Evolutionary conservation across 2,797 vertebrate species (phyloP).

Genomic region (Pipistrellus pygmaeus): DNA sequence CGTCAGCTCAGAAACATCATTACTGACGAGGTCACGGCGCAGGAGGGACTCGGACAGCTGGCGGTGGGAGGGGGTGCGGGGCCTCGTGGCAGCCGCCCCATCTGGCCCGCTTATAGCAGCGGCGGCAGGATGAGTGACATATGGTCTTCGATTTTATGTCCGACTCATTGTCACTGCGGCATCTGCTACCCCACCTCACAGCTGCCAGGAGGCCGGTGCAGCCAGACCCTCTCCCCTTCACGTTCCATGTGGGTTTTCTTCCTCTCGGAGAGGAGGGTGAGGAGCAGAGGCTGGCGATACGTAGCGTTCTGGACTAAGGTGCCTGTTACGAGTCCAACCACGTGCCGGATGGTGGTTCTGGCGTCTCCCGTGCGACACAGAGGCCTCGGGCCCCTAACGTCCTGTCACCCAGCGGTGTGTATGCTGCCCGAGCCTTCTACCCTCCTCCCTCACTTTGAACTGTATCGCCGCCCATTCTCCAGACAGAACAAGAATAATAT

Average conservation of each 20-base stretch:
- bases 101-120: neutral
- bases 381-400: neutral
- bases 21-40: neutral
- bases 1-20: neutral
- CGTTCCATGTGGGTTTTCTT: neutral
- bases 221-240: neutral
- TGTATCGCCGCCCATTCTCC: neutral
- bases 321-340: neutral
- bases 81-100: neutral
- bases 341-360: neutral
- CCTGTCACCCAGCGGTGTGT: neutral
- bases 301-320: accelerated
- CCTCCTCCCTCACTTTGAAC: too few species aligned
- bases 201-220: neutral
- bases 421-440: neutral
- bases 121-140: neutral
- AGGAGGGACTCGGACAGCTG: neutral
- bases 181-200: neutral
- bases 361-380: neutral
- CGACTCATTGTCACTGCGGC: neutral
- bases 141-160: neutral
- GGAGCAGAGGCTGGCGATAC: neutral
- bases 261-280: neutral
- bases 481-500: neutral
- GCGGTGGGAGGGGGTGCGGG: neutral